Conservation (phyloP, 2,888 invertebrate genomes). For the Melolontha melolontha region DNA sequence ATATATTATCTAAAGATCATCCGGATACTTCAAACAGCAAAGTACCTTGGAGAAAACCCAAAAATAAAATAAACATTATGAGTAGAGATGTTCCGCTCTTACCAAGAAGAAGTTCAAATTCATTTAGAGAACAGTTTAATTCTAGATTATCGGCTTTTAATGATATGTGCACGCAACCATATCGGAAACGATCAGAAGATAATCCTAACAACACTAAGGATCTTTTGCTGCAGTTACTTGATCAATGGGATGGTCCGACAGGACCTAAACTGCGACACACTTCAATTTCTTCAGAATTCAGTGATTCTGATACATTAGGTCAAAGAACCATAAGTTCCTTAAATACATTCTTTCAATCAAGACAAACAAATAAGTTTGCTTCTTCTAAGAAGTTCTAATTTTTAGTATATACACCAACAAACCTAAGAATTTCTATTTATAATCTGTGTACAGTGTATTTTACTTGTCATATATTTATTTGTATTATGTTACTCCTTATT, state of each 20-base stretch:
- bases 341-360: slow-evolving; percentile 80
- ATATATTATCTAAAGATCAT: slow-evolving; percentile 51
- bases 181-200: slow-evolving; percentile 54
- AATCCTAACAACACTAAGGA: slow-evolving; percentile 82
- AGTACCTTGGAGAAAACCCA: slow-evolving; percentile 67
- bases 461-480: slow-evolving; percentile 21
- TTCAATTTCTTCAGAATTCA: slow-evolving; percentile 83
- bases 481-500: slow-evolving; percentile 15
- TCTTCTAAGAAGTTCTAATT: slow-evolving; percentile 33
- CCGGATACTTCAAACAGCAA: slow-evolving; percentile 51
- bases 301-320: slow-evolving; percentile 78
- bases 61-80: slow-evolving; percentile 75
- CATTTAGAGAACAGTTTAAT: slow-evolving; percentile 52
- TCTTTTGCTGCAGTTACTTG: slow-evolving; percentile 78
- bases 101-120: slow-evolving; percentile 45
- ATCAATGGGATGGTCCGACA: slow-evolving; percentile 80
- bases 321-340: slow-evolving; percentile 84
- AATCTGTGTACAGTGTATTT: slow-evolving; percentile 27
- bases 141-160: slow-evolving; percentile 50
- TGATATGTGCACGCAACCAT: slow-evolving; percentile 39
- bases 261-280: slow-evolving; percentile 71
- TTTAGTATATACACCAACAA: background rate
- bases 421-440: slow-evolving; percentile 23
- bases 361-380: slow-evolving; percentile 54
- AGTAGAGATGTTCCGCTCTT: slow-evolving; percentile 77